Evolutionary conservation across 2,888 invertebrate species (phyloP), one percentile per base, ranked within the genome.

Genomic region (Diploptera punctata): DNA sequence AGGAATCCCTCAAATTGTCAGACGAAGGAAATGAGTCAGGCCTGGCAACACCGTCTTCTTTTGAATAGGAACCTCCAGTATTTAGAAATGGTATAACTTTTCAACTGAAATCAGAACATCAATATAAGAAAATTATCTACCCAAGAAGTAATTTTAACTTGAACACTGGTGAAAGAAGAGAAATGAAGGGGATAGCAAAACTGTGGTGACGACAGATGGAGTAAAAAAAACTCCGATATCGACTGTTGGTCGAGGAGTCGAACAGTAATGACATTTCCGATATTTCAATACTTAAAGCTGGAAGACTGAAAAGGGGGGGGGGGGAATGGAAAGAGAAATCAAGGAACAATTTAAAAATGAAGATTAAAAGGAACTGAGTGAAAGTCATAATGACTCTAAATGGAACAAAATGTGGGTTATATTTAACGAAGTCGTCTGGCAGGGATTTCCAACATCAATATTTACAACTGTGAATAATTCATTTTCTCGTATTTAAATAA

Each of bases 221-320:
- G 49, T 18, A 19, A 68, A 18, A 24, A 54, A 47, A 67, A 65
- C 49, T 21, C 38, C 68, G 49, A 73, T 73, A 72, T 74, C 74
- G 74, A 52, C 69, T 71, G 73, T 62, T 61, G 52, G 49, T 62
- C 29, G 19, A 10, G 26, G 26, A 62, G 61, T 33, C 69, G 73
- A 54, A 67, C 69, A 62, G 71, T 74, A 72, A 74, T 74, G 74
- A 67, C 74, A 74, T 74, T 74, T 74, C 74, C 74, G 70, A 74
- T 74, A 74, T 69, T 67, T 74, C 72, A 61, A 70, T 70, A 72
- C 67, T 70, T 62, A 72, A 47, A 67, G 31, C 21, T 19, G 18
- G 44, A 60, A 67, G 71, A 72, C 61, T 31, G 60, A 38, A 61
- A 68, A 67, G 49, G 19, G 31, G 21, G 1, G 16, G 49, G 49